A percentile compares a stretch with the other conserved stretches of the same genome.
Evolutionary conservation across 2,113 vertebrate species (phyloP).

Genomic region (Reinhardtius hippoglossoides): DNA sequence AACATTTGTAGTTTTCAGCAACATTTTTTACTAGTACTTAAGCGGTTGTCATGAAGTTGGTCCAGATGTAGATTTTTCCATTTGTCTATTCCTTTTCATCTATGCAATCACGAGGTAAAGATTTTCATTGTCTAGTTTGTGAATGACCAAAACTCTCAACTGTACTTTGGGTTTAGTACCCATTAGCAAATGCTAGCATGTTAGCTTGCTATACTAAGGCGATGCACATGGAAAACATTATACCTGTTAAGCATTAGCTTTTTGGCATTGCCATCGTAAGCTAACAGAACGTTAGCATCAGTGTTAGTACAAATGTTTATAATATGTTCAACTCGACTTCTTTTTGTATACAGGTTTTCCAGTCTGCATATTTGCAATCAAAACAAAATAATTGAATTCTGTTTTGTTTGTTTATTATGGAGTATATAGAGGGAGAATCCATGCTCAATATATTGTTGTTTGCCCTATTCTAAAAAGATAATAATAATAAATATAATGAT

Average conservation of each 20-base stretch:
- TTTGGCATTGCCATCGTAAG: neutral
- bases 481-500: no score
- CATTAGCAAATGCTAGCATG: neutral
- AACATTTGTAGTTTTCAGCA: no score
- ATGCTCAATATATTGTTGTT: no score
- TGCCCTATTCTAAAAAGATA: no score
- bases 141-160: neutral
- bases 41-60: neutral
- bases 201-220: neutral
- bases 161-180: neutral
- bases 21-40: neutral
- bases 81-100: neutral
- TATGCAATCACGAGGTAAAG: neutral
- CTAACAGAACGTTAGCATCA: neutral
- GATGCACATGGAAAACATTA: neutral
- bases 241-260: neutral
- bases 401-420: no score
- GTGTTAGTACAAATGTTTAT: neutral
- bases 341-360: no score
- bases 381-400: neutral
- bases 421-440: no score
- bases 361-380: neutral
- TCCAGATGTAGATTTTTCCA: neutral
- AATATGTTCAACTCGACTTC: no score
- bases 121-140: neutral